Evolutionary conservation across 2,797 vertebrate species (phyloP).

Genomic region (Poecilia wingei): DNA sequence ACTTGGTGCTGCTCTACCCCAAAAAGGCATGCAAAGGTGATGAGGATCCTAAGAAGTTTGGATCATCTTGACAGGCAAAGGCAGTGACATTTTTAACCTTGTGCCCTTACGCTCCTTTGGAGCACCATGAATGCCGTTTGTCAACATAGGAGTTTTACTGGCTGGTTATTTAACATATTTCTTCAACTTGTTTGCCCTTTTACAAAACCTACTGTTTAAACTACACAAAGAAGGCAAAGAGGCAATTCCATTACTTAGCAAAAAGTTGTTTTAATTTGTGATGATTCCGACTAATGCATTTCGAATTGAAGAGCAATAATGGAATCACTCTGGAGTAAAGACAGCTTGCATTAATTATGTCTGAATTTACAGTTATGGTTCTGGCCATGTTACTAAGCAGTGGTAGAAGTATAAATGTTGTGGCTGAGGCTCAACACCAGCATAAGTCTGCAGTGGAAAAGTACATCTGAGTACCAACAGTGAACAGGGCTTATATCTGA

Average conservation of each 20-base stretch:
- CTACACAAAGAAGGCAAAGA: not conserved
- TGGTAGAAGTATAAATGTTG: not conserved
- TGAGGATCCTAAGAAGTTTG: conserved; percentile 22
- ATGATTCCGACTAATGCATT: not conserved
- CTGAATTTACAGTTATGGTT: not conserved
- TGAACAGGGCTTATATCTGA: not conserved
- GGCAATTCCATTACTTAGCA: not conserved
- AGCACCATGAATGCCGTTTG: conserved; percentile 45
- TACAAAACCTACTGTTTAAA: conserved; percentile 2
- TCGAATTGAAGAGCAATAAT: not conserved
- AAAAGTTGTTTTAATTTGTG: not conserved
- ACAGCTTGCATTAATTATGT: not conserved
- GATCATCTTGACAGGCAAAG: conserved; percentile 25
- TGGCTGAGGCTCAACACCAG: not conserved
- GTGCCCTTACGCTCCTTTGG: conserved; percentile 42
- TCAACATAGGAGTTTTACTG: conserved; percentile 32
- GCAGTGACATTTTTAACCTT: conserved; percentile 44
- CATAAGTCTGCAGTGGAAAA: not conserved
- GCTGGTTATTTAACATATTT: conserved; percentile 9
- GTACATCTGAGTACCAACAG: not conserved
- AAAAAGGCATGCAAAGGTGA: conserved; percentile 20
- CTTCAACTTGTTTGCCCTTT: not conserved
- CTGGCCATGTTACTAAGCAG: not conserved
- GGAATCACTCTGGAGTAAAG: not conserved
- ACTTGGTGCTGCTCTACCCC: conserved; percentile 26